Conservation (phyloP, 2,113 vertebrate species). For the Oreamnos americanus region DNA sequence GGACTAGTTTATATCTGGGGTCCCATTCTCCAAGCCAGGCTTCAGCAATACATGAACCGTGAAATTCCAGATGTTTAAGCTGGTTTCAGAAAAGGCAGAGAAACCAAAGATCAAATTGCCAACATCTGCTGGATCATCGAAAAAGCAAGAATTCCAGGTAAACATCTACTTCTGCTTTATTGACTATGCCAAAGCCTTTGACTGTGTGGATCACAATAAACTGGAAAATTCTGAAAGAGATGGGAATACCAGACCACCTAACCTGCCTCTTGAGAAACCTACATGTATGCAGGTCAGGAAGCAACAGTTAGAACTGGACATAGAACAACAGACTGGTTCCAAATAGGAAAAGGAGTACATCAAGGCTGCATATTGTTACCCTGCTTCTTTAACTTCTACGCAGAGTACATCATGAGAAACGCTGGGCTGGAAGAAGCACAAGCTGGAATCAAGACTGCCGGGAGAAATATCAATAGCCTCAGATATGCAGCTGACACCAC, state of each 20-base stretch:
- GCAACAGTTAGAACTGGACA: background rate
- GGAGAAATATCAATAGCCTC: no score
- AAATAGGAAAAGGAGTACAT: background rate
- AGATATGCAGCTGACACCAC: no score
- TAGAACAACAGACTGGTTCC: background rate
- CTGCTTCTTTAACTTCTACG: no score
- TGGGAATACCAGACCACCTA: background rate
- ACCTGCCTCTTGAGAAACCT: background rate
- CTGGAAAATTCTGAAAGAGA: background rate
- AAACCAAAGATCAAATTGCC: background rate
- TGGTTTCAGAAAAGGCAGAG: background rate
- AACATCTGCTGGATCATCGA: accelerated
- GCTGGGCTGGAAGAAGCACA: no score
- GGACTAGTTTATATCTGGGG: background rate
- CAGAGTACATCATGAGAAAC: no score
- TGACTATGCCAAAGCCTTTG: background rate
- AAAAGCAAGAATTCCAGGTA: background rate
- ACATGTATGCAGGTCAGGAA: background rate
- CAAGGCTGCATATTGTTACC: no score
- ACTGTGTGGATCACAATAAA: background rate
- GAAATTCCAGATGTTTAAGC: background rate
- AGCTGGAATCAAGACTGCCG: no score
- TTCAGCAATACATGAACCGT: background rate
- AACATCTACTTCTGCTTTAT: background rate
- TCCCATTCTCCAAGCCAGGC: background rate